These are phyloP conservation scores for Discoglossus pictus DNA, from an alignment of 2,797 vertebrate genomes.

Conservation along the genomic window DNA sequence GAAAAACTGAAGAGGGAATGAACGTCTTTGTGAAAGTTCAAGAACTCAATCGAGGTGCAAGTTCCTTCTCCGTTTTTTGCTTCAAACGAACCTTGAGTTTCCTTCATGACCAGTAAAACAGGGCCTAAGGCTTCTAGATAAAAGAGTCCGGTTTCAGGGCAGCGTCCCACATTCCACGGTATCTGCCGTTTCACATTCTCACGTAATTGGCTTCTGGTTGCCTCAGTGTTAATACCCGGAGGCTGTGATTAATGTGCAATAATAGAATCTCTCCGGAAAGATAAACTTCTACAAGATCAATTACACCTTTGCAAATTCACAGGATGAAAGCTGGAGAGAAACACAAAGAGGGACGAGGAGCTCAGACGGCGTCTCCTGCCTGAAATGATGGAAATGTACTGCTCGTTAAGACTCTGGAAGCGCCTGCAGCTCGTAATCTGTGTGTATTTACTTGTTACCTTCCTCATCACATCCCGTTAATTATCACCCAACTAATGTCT, in stretches of 20 bases:
- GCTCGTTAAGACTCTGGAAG: too few relatives aligned
- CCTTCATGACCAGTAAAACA: too few relatives aligned
- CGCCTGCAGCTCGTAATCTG: too few relatives aligned
- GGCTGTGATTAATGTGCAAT: slow-evolving; percentile 72
- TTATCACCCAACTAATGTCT: too few relatives aligned
- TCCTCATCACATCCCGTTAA: too few relatives aligned
- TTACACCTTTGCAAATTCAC: slow-evolving; percentile 66
- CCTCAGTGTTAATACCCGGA: slow-evolving; percentile 68
- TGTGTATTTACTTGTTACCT: too few relatives aligned
- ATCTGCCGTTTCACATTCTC: slow-evolving; percentile 60
- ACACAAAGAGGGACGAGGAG: slow-evolving; percentile 55
- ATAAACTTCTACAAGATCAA: slow-evolving; percentile 71
- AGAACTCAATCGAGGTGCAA: too few relatives aligned
- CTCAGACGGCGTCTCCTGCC: slow-evolving; percentile 43
- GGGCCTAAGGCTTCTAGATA: not conserved
- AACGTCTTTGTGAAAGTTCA: too few relatives aligned
- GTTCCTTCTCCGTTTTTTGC: too few relatives aligned
- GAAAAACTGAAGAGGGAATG: too few relatives aligned
- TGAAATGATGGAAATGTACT: not conserved
- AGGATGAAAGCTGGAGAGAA: slow-evolving; percentile 61
- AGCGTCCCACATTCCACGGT: not conserved
- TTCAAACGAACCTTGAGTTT: too few relatives aligned
- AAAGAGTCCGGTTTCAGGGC: too few relatives aligned
- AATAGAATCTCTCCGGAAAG: slow-evolving; percentile 68
- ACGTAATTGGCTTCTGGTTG: slow-evolving; percentile 70